These are phyloP conservation scores for Ciconia maguari DNA, from an alignment of 2,113 vertebrate genomes.

Conservation along the genomic window DNA sequence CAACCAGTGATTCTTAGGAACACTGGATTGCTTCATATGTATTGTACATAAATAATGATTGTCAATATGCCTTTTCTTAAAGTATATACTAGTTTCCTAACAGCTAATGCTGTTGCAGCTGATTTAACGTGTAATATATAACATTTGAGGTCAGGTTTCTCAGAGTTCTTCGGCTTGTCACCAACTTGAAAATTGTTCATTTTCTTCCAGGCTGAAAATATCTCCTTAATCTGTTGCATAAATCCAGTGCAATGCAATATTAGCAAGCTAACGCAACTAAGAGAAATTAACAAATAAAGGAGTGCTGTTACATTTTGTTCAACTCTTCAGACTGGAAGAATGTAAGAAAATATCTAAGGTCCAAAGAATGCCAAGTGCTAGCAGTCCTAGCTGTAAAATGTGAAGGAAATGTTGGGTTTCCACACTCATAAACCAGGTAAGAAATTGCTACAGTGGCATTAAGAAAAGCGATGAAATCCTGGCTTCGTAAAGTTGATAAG, in stretches of 20 bases:
- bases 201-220: neutral
- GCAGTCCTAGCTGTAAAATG: neutral
- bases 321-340: neutral
- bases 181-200: neutral
- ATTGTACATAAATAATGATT: neutral
- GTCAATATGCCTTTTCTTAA: neutral
- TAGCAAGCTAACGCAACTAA: neutral
- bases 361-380: neutral
- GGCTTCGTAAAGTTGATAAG: neutral
- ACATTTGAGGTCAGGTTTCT: neutral
- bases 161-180: neutral
- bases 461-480: neutral
- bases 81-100: neutral
- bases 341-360: neutral
- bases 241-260: neutral
- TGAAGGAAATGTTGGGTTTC: neutral
- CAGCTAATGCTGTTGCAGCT: neutral
- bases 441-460: neutral
- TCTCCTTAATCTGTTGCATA: neutral
- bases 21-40: neutral
- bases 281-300: neutral
- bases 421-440: neutral
- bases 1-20: neutral
- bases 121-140: neutral
- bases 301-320: neutral